These are phyloP conservation scores for Ornithoptera priamus DNA, from an alignment of 2,888 invertebrate species.

Conservation along the genomic window DNA sequence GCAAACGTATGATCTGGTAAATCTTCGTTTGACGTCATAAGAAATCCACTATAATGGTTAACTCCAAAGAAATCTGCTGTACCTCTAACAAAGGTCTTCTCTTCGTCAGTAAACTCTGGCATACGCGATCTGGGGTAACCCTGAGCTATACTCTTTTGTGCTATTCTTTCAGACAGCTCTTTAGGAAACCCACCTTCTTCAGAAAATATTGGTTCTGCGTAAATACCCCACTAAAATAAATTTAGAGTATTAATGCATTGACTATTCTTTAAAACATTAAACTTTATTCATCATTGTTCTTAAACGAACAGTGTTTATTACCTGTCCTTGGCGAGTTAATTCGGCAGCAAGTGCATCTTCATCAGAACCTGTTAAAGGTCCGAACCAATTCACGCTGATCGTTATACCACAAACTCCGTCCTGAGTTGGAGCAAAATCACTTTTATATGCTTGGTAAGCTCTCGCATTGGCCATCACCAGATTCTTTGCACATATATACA, in stretches of 20 bases:
- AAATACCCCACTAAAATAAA: slow-evolving; percentile 59
- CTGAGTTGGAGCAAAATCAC: slow-evolving; percentile 53
- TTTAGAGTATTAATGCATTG: no score
- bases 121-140: slow-evolving; percentile 47
- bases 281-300: no score
- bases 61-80: slow-evolving; percentile 74
- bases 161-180: slow-evolving; percentile 63
- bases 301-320: slow-evolving; percentile 29
- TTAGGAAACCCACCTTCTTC: slow-evolving; percentile 76
- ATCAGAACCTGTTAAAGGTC: slow-evolving; percentile 52
- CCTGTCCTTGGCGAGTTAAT: slow-evolving; percentile 42
- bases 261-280: no score
- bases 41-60: slow-evolving; percentile 82
- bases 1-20: slow-evolving; percentile 38
- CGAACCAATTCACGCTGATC: slow-evolving; percentile 44
- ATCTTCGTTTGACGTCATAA: slow-evolving; percentile 46
- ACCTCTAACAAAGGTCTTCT: slow-evolving; percentile 50
- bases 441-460: slow-evolving; percentile 61
- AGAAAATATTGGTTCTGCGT: slow-evolving; percentile 72
- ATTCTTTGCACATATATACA: slow-evolving; percentile 73
- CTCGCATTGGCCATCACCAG: slow-evolving; percentile 77
- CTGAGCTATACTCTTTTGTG: slow-evolving; percentile 49
- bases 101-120: slow-evolving; percentile 48
- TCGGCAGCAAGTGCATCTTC: slow-evolving; percentile 57
- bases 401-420: slow-evolving; percentile 48